These are phyloP conservation scores for Stenotaenia linearis DNA, from an alignment of 2,888 invertebrate genomes.

Conservation along the genomic window DNA sequence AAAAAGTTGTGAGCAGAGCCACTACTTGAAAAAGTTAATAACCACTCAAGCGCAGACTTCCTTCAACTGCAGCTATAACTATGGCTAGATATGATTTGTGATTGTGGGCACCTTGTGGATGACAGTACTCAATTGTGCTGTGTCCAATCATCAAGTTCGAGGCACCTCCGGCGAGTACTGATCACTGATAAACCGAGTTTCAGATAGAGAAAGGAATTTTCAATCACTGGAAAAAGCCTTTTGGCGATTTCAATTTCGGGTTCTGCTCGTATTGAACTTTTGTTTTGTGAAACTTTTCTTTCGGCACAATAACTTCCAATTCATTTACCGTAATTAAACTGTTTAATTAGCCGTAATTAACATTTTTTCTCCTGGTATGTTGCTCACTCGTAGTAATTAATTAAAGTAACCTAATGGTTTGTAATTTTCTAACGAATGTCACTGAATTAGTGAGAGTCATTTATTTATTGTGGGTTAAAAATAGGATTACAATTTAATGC, in stretches of 20 bases:
- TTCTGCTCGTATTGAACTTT: neutral
- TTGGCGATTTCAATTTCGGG: slow-evolving; percentile 3
- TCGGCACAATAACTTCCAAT: neutral
- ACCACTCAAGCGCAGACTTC: neutral
- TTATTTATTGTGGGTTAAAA: neutral
- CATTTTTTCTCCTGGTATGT: neutral
- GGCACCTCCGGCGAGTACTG: neutral
- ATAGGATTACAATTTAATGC: neutral
- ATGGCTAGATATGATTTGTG: slow-evolving; percentile 10
- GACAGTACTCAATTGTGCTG: neutral
- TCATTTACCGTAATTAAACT: neutral
- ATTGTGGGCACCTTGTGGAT: slow-evolving; percentile 6
- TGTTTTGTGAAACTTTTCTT: neutral
- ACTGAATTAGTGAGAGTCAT: neutral
- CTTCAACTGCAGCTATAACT: neutral
- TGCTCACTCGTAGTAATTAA: neutral
- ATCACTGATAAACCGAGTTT: slow-evolving; percentile 11
- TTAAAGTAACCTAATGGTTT: neutral
- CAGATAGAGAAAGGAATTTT: neutral
- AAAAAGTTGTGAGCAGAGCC: neutral
- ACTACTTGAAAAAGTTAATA: neutral
- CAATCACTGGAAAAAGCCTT: neutral
- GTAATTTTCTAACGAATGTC: neutral
- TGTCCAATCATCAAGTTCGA: neutral
- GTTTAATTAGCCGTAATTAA: neutral